phyloP scores from a whole-genome alignment of 1,140 invertebrate species.

The Drosophila willistoni region DNA sequence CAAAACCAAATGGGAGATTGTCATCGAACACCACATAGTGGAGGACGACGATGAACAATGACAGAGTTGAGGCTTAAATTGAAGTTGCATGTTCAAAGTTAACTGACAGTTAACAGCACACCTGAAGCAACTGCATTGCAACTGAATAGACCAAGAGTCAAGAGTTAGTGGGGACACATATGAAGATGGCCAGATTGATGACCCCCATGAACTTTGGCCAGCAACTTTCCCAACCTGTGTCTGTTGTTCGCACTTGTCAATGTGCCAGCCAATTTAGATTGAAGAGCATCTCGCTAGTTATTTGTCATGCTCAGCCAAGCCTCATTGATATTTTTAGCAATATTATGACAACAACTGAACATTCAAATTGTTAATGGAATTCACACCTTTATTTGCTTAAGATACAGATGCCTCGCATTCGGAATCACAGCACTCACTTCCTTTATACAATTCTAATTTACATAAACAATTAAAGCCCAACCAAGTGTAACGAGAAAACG shows the following conservation, averaged over 20 bases:
- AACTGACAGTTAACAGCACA: slow-evolving; percentile 17
- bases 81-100: slow-evolving; percentile 11
- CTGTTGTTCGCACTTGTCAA: slow-evolving; percentile 21
- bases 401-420: slow-evolving; percentile 29
- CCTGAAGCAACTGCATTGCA: background rate
- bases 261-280: slow-evolving; percentile 37
- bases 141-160: slow-evolving; percentile 15
- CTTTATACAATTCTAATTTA: slow-evolving; percentile 71
- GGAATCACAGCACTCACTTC: slow-evolving; percentile 57
- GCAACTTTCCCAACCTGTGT: background rate
- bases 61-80: slow-evolving; percentile 1
- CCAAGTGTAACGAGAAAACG: slow-evolving; percentile 25
- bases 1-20: background rate
- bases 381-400: slow-evolving; percentile 68
- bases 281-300: slow-evolving; percentile 17
- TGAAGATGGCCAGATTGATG: slow-evolving; percentile 54
- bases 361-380: slow-evolving; percentile 46
- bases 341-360: background rate
- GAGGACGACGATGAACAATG: slow-evolving; percentile 7
- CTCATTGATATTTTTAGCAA: slow-evolving; percentile 42
- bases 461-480: slow-evolving; percentile 74
- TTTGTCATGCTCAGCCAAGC: slow-evolving; percentile 26
- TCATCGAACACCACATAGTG: background rate
- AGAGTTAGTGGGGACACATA: slow-evolving; percentile 24
- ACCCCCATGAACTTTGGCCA: slow-evolving; percentile 45